phyloP scores from a whole-genome alignment of 2,888 invertebrate species.

The Glyphotaelius pellucidus region DNA sequence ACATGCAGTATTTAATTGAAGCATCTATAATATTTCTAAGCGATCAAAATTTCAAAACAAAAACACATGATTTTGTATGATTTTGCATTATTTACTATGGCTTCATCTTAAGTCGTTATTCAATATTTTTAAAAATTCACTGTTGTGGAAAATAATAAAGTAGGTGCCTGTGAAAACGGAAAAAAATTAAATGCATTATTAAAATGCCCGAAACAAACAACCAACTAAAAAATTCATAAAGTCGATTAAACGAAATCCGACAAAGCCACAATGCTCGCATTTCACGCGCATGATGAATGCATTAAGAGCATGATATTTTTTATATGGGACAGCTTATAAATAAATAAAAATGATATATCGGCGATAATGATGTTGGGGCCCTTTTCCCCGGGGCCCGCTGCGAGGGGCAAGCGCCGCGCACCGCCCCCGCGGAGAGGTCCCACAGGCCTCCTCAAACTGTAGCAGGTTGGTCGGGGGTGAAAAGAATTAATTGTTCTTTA shows the following conservation, averaged over 20 bases:
- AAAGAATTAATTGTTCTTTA: not conserved
- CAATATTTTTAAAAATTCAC: not conserved
- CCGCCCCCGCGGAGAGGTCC: slow-evolving; percentile 31
- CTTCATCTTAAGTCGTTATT: not conserved
- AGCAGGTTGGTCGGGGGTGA: not conserved
- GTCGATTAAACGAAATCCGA: not conserved
- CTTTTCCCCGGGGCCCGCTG: slow-evolving; percentile 53
- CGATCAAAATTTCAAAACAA: no score
- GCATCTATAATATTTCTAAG: no score
- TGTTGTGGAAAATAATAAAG: not conserved
- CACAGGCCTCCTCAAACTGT: not conserved
- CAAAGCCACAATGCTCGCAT: slow-evolving; percentile 18
- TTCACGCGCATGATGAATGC: slow-evolving; percentile 41
- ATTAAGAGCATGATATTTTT: slow-evolving; percentile 38
- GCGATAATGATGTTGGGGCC: slow-evolving; percentile 61
- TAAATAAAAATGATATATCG: slow-evolving; percentile 62
- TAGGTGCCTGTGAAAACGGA: not conserved
- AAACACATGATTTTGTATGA: no score
- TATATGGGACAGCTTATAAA: slow-evolving; percentile 47
- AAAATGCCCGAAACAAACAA: not conserved
- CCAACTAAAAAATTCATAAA: slow-evolving; percentile 11
- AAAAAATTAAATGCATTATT: not conserved
- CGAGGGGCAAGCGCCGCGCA: slow-evolving; percentile 43
- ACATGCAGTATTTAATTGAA: no score
- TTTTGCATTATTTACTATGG: no score